These are phyloP conservation scores for Magallana ariakensis DNA, from an alignment of 1,140 invertebrate genomes.

Conservation along the genomic window DNA sequence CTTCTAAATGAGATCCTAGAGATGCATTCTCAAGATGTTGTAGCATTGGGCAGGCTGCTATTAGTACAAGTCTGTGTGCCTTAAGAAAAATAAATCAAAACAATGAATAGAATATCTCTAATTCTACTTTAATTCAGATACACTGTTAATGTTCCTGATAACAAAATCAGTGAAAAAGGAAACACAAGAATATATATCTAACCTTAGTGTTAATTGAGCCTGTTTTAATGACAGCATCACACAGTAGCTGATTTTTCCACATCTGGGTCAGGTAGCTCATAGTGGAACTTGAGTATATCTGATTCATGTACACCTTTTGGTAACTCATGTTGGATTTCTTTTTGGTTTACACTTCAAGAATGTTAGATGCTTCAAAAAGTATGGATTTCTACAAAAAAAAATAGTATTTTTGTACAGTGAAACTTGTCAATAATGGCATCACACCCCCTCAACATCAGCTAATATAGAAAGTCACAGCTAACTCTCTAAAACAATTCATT, in stretches of 20 bases:
- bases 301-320: slow-evolving; percentile 51
- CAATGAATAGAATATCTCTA: background rate
- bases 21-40: slow-evolving; percentile 51
- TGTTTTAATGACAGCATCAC: slow-evolving; percentile 50
- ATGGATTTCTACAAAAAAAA: background rate
- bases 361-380: background rate
- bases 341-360: background rate
- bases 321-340: slow-evolving; percentile 48
- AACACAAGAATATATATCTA: background rate
- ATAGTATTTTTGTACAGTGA: too few relatives aligned
- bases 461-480: too few relatives aligned
- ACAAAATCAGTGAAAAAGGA: background rate
- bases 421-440: too few relatives aligned
- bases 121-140: too few relatives aligned
- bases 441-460: too few relatives aligned
- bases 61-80: slow-evolving; percentile 49
- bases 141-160: background rate
- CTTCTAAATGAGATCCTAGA: slow-evolving; percentile 51
- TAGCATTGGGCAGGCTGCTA: slow-evolving; percentile 50
- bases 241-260: slow-evolving; percentile 52
- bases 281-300: slow-evolving; percentile 46
- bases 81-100: background rate
- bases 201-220: slow-evolving; percentile 45
- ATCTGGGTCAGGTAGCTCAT: slow-evolving; percentile 46
- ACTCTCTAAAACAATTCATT: too few relatives aligned